Evolutionary conservation across 2,113 vertebrate species (phyloP), one percentile per base, ranked within the genome.

Genomic region (Centropus bengalensis): DNA sequence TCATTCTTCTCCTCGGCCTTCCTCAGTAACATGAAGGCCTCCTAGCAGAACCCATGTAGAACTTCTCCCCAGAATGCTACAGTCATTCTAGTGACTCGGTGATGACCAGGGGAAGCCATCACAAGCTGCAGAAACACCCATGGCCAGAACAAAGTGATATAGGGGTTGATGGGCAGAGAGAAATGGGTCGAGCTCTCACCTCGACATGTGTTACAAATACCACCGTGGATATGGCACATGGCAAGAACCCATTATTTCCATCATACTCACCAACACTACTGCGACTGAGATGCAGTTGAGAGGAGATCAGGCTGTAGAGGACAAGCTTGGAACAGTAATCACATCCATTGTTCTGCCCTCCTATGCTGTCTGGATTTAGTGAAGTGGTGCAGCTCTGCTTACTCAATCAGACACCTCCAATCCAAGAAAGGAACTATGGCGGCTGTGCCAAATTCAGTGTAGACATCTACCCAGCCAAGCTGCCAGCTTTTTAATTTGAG

Each of bases 91-190:
- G 36, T 36, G 36, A 36, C 36, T 36, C 27, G 54, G 27, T 0
- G 3, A 44, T 54, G 63, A 22, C n/a, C 38, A 88, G 71, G 67
- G 83, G 54, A 52, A 59, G 38, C 6, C 19, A 52, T 38, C 3
- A 0, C 11, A 86, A 82, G 9, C 6, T 7, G 1, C 10, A 52
- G 40, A 85, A 62, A 36, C 3, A 11, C 3, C 7, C 0, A 2
- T 8, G 12, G 42, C 23, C 36, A 67, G 27, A 62, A 79, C 26
- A 52, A 60, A 67, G 42, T 1, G 5, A 30, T 36, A 28, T 1
- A 3, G 12, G 28, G 38, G 3, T 17, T 60, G 12, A 13, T 9
- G 5, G 12, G 21, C n/a, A 69, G 12, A 62, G 14, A 42, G 20
- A 74, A 66, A 84, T 13, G 17, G 66, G n/a, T 45, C 38, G n/a